phyloP scores from a whole-genome alignment of 2,797 vertebrate genomes.

The Synanceia verrucosa region DNA sequence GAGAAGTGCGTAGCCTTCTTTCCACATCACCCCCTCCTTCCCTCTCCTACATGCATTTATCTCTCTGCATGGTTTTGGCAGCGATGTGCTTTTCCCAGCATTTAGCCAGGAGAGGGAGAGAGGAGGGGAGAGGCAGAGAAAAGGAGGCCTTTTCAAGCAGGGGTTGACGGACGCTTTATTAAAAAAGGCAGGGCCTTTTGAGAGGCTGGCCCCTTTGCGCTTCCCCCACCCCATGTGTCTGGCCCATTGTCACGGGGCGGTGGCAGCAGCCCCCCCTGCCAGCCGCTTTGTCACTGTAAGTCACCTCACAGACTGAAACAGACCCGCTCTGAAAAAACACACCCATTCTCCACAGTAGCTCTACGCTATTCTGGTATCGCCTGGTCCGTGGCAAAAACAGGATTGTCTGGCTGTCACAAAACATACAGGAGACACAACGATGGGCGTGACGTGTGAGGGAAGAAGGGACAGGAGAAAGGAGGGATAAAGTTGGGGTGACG shows the following conservation, averaged over 20 bases:
- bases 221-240: constrained; percentile 76
- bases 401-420: constrained; percentile 79
- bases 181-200: constrained; percentile 83
- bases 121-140: constrained; percentile 71
- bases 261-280: constrained; percentile 66
- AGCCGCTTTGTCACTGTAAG: constrained; percentile 85
- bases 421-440: constrained; percentile 74
- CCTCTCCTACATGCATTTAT: constrained; percentile 78
- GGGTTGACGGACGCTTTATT: constrained; percentile 86
- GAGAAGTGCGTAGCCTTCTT: constrained; percentile 70
- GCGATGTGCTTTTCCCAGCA: constrained; percentile 86
- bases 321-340: constrained; percentile 59
- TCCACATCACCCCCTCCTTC: constrained; percentile 59
- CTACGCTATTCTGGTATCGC: constrained; percentile 60
- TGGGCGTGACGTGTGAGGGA: constrained; percentile 58
- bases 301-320: constrained; percentile 80
- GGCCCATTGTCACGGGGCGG: constrained; percentile 82
- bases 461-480: constrained; percentile 65
- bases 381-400: constrained; percentile 57
- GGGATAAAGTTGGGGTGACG: constrained; percentile 62
- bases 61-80: constrained; percentile 84
- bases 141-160: constrained; percentile 80
- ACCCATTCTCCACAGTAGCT: constrained; percentile 74
- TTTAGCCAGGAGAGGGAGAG: constrained; percentile 78
- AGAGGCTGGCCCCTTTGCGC: constrained; percentile 73